These are phyloP conservation scores for Reticulitermes speratus DNA, from an alignment of 1,140 invertebrate genomes.

Conservation along the genomic window DNA sequence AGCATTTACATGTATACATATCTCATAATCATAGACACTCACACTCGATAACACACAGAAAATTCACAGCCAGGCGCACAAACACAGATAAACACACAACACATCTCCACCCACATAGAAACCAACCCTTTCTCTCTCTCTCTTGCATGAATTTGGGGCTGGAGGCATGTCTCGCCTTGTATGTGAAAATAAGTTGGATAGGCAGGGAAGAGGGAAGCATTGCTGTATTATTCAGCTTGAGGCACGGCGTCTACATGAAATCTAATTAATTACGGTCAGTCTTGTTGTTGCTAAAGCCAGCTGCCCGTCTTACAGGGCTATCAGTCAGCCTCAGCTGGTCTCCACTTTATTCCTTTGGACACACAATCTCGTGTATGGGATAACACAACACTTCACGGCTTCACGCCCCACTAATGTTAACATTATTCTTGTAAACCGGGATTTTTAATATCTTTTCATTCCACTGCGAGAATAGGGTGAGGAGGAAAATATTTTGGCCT, in stretches of 20 bases:
- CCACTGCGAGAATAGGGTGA: too few relatives aligned
- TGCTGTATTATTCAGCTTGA: neutral
- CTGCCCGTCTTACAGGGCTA: neutral
- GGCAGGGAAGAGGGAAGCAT: neutral
- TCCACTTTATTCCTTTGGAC: neutral
- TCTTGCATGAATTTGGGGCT: conserved; percentile 8
- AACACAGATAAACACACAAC: neutral
- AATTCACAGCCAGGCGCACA: neutral
- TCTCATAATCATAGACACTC: too few relatives aligned
- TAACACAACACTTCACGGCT: neutral
- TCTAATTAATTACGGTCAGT: conserved; percentile 6
- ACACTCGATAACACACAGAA: neutral
- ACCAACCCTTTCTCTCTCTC: neutral
- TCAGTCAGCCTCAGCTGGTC: neutral
- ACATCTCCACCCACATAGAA: neutral
- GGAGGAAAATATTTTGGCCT: too few relatives aligned
- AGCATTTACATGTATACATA: too few relatives aligned
- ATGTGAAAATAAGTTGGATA: conserved; percentile 13
- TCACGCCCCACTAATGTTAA: neutral
- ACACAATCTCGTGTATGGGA: too few relatives aligned
- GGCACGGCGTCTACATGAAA: conserved; percentile 7
- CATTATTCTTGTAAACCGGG: too few relatives aligned
- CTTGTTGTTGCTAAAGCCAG: conserved; percentile 7
- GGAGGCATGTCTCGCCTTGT: conserved; percentile 8
- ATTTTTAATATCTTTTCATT: too few relatives aligned